Evolutionary conservation across 2,797 vertebrate species (phyloP), one percentile per base, ranked within the genome.

Genomic region (Limosa lapponica): DNA sequence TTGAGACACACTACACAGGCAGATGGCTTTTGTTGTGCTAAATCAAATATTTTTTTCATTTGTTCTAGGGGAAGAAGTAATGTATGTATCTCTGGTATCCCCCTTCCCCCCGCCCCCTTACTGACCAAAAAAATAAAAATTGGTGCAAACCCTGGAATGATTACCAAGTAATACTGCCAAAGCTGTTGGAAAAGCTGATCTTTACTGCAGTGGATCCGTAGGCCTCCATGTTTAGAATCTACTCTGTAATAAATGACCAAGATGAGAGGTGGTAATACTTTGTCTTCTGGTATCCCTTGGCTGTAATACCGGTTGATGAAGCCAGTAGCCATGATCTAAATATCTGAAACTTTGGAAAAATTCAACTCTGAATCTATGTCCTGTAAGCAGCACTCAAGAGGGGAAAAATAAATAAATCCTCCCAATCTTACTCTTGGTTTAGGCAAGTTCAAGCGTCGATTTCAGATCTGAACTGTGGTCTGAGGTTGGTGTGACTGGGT

Each of bases 21-120:
- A 73, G 34, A 18, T 61, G 20, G 14, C 10, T 77, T 75, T 59
- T 78, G 18, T 25, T 74, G 37, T 30, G 25, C 28, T 52, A 22
- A 44, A 54, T 44, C 8, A 8, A 82, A 15, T 59, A 12, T 19
- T 71, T 82, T 82, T 80, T 41, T 41, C 18, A 12, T 44, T 66
- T 78, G 61, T 18, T 71, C 3, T 46, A 67, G 30, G 10, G 2
- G 4, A 78, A 70, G 43, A 20, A 48, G 4, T 74, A 19, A 39
- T 25, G 22, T 32, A 7, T 46, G 4, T 51, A 8, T 64, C 16
- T 67, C 10, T 17, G 46, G 14, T 62, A 8, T 46, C 2, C 10
- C 20, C 8, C 15, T 4, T 4, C 10, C 18, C 6, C 4, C 16
- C 2, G 16, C 8, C 6, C 6, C 15, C 2, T 25, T 71, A 28